Evolutionary conservation across 2,113 vertebrate species (phyloP).

Genomic region (Hippocampus comes): DNA sequence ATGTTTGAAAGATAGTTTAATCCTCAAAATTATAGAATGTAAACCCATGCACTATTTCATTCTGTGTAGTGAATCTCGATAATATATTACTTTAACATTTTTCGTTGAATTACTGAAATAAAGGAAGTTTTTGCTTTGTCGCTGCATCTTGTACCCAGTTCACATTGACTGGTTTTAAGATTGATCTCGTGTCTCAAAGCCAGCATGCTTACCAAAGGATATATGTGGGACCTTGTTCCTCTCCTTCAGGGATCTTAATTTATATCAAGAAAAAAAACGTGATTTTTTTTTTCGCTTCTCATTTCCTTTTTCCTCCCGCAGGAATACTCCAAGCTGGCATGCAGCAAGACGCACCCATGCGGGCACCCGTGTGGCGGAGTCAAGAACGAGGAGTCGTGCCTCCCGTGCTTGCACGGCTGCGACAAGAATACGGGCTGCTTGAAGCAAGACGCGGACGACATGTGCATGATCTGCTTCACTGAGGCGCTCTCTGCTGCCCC

Average conservation of each 20-base stretch:
- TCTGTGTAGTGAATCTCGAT: too few species aligned
- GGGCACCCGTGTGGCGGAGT: constrained; percentile 95
- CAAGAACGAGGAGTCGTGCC: constrained; percentile 88
- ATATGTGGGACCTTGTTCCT: not conserved
- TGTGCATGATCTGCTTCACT: constrained; percentile 99
- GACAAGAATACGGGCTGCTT: constrained; percentile 84
- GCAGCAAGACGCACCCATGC: constrained; percentile 91
- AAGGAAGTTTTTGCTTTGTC: too few species aligned
- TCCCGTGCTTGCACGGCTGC: constrained; percentile 93
- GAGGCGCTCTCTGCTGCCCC: constrained; percentile 97
- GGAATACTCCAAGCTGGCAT: constrained; percentile 96
- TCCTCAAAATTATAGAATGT: too few species aligned
- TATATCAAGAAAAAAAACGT: not conserved
- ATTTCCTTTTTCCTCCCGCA: constrained; percentile 38
- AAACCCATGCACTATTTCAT: too few species aligned
- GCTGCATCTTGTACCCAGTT: too few species aligned
- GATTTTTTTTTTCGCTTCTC: not conserved
- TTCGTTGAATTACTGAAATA: too few species aligned
- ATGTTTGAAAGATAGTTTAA: too few species aligned
- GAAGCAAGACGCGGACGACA: constrained; percentile 97
- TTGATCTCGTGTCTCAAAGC: too few species aligned
- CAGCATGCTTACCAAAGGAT: not conserved
- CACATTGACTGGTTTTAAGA: too few species aligned
- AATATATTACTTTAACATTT: too few species aligned
- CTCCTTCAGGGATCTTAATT: not conserved